phyloP scores from a whole-genome alignment of 2,113 vertebrate genomes.

The Scomber scombrus region DNA sequence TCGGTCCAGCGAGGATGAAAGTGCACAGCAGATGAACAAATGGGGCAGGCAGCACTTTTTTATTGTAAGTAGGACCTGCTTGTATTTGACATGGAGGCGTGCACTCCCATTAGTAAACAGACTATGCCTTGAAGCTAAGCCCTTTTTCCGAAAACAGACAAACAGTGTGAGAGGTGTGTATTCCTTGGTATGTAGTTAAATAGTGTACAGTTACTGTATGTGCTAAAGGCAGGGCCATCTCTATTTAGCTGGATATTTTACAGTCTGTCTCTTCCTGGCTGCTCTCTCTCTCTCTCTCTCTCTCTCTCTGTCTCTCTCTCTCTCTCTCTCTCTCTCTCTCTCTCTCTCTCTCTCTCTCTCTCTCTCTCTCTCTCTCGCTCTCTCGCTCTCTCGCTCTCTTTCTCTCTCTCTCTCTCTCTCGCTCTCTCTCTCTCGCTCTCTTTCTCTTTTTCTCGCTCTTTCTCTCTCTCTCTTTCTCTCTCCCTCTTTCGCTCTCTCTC shows the following conservation, averaged over 20 bases:
- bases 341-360: not conserved
- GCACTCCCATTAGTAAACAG: conserved; percentile 74
- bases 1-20: not conserved
- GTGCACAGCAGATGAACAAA: not conserved
- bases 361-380: no score
- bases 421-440: not conserved
- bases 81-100: conserved; percentile 79
- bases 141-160: conserved; percentile 8
- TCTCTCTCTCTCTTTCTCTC: no score
- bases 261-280: not conserved
- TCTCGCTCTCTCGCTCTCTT: no score
- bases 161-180: not conserved
- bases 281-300: not conserved
- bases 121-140: conserved; percentile 38
- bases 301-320: no score
- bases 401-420: not conserved
- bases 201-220: conserved; percentile 8
- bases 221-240: conserved; percentile 32
- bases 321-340: no score
- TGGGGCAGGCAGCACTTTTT: conserved; percentile 2
- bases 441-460: not conserved
- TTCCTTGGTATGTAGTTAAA: not conserved
- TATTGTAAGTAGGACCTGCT: conserved; percentile 40
- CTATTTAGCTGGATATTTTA: not conserved
- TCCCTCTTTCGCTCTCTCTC: no score